These are phyloP conservation scores for Asbolus verrucosus DNA, from an alignment of 1,140 invertebrate genomes.

Conservation along the genomic window DNA sequence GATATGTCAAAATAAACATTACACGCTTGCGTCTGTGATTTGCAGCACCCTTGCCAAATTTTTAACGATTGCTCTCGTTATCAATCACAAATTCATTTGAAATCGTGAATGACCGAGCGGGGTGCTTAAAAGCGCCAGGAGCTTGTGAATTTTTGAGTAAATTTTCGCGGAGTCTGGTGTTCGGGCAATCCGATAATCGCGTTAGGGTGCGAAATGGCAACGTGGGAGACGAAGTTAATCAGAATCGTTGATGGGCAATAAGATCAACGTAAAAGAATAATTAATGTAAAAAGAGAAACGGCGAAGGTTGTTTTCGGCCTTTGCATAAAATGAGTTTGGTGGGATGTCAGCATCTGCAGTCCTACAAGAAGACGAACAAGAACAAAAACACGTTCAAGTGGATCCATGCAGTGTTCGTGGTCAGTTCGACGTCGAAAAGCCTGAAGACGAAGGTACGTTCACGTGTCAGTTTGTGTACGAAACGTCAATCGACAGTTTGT, in stretches of 20 bases:
- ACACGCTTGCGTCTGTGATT: neutral
- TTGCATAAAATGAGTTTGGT: conserved; percentile 48
- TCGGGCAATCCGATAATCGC: no score
- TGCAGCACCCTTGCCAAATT: neutral
- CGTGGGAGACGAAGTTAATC: neutral
- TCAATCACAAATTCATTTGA: no score
- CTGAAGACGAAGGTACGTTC: conserved; percentile 75
- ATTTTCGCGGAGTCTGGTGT: no score
- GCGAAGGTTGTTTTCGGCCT: neutral
- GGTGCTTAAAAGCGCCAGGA: no score
- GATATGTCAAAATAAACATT: neutral
- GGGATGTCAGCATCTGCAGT: conserved; percentile 59
- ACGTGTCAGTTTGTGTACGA: conserved; percentile 45
- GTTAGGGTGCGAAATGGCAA: neutral
- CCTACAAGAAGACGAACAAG: conserved; percentile 56
- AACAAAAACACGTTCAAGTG: conserved; percentile 72
- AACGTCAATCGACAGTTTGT: conserved; percentile 58
- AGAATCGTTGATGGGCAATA: conserved; percentile 31
- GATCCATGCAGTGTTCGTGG: conserved; percentile 81
- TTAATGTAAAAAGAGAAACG: conserved; percentile 4
- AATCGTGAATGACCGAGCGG: no score
- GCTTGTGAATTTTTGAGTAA: no score
- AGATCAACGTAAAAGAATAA: neutral
- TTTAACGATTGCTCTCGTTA: no score
- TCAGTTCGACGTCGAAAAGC: conserved; percentile 76